A percentile compares a stretch with the other conserved stretches of the same genome.
Conservation (phyloP, 2,888 invertebrate species). For the Macrosiphum euphorbiae region DNA sequence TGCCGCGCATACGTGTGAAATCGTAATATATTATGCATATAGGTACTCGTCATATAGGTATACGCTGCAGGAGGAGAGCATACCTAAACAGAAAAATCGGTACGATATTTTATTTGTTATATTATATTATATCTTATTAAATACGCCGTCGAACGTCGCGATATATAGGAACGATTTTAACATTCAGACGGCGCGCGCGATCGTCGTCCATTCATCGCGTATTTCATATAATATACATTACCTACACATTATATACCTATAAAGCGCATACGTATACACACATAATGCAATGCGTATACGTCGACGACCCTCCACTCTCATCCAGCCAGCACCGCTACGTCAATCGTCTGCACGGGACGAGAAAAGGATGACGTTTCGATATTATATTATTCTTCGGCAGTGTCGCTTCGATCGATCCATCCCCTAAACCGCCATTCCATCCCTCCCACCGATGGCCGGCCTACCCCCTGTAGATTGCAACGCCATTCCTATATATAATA, state of each 20-base stretch:
- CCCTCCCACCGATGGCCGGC: too few relatives aligned
- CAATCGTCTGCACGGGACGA: neutral
- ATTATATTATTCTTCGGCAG: neutral
- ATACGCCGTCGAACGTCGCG: neutral
- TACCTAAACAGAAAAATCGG: neutral
- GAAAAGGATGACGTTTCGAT: neutral
- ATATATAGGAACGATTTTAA: neutral
- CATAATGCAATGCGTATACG: neutral
- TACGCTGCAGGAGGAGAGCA: neutral
- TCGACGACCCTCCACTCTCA: neutral
- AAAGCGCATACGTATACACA: neutral
- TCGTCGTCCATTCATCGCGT: conserved; percentile 22
- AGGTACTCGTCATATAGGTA: neutral
- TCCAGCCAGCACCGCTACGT: too few relatives aligned
- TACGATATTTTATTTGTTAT: neutral
- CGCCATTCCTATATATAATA: neutral
- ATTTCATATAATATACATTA: neutral
- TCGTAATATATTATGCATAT: neutral
- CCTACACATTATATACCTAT: neutral
- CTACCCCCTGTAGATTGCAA: neutral
- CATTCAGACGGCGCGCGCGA: neutral
- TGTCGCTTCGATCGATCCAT: too few relatives aligned
- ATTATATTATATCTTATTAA: conserved; percentile 9
- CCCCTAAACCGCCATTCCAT: too few relatives aligned
- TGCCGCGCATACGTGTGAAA: conserved; percentile 9